Percentiles rank a stretch among this genome's conserved stretches.
These are phyloP conservation scores for Notolabrus celidotus DNA, from an alignment of 2,797 vertebrate genomes.

Conservation along the genomic window DNA sequence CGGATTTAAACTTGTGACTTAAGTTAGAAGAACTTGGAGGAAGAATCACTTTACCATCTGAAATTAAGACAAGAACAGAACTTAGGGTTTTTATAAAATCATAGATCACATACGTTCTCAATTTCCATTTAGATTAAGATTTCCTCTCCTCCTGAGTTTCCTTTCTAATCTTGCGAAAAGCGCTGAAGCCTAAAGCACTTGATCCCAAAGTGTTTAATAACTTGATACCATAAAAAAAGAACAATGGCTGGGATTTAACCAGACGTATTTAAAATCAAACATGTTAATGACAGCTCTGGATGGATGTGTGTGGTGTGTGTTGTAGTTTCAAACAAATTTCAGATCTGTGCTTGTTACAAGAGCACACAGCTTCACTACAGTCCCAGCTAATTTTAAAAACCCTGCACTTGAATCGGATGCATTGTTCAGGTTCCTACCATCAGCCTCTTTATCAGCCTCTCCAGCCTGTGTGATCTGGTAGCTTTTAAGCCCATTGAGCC, in stretches of 20 bases:
- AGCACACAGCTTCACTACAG: constrained; percentile 1
- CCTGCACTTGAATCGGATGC: constrained; percentile 17
- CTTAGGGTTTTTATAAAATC: too few relatives aligned
- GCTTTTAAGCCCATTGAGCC: constrained; percentile 25
- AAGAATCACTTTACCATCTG: too few relatives aligned
- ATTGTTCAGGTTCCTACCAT: constrained; percentile 1
- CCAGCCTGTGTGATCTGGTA: constrained; percentile 6
- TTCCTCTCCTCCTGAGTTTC: background rate
- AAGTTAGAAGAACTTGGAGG: background rate
- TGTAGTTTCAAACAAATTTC: background rate
- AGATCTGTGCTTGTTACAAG: background rate
- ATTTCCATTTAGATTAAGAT: background rate
- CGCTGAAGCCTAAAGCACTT: too few relatives aligned
- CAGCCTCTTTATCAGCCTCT: constrained; percentile 11
- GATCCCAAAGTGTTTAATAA: too few relatives aligned
- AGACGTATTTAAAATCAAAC: background rate
- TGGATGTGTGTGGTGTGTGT: background rate
- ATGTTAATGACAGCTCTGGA: background rate
- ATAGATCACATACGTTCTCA: too few relatives aligned
- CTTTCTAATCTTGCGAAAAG: background rate
- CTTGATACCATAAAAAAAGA: too few relatives aligned
- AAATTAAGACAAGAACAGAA: too few relatives aligned
- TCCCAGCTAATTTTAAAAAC: constrained; percentile 18
- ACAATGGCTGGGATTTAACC: background rate
- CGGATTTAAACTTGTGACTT: background rate